Conservation (phyloP, 2,888 invertebrate species). For the Altica lythri region DNA sequence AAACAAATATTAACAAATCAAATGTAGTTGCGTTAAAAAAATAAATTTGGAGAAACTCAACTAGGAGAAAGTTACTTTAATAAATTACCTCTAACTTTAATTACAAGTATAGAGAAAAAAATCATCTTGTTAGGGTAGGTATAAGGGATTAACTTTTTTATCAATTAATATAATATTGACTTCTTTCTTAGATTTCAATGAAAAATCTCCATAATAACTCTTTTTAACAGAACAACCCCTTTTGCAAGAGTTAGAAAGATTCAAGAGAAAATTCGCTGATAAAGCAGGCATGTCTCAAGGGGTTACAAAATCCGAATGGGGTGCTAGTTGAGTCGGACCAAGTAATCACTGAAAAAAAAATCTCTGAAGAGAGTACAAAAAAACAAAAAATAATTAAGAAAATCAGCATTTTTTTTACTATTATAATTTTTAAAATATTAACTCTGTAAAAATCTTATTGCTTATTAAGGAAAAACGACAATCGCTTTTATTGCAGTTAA, state of each 20-base stretch:
- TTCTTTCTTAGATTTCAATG: background rate
- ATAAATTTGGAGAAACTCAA: too few species aligned
- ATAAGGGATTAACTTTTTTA: too few species aligned
- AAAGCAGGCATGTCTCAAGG: conserved; percentile 7
- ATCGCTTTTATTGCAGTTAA: too few species aligned
- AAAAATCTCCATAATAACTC: conserved; percentile 7
- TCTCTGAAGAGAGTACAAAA: background rate
- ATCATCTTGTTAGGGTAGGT: too few species aligned
- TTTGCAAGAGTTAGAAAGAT: background rate
- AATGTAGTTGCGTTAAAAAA: too few species aligned
- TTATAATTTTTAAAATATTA: background rate
- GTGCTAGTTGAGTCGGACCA: background rate
- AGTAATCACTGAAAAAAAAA: background rate
- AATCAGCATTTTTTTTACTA: background rate
- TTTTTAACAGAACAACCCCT: background rate
- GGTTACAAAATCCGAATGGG: background rate
- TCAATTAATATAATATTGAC: background rate
- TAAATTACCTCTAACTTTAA: too few species aligned
- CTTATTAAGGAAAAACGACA: too few species aligned
- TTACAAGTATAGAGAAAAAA: too few species aligned
- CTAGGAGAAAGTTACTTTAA: too few species aligned
- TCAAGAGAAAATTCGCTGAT: conserved; percentile 2
- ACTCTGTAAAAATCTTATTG: too few species aligned
- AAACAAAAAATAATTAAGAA: background rate
- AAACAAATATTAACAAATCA: too few species aligned